Percentiles rank a stretch among this genome's conserved stretches.
Evolutionary conservation across 1,140 invertebrate species (phyloP).

Genomic region (Euwallacea fornicatus): DNA sequence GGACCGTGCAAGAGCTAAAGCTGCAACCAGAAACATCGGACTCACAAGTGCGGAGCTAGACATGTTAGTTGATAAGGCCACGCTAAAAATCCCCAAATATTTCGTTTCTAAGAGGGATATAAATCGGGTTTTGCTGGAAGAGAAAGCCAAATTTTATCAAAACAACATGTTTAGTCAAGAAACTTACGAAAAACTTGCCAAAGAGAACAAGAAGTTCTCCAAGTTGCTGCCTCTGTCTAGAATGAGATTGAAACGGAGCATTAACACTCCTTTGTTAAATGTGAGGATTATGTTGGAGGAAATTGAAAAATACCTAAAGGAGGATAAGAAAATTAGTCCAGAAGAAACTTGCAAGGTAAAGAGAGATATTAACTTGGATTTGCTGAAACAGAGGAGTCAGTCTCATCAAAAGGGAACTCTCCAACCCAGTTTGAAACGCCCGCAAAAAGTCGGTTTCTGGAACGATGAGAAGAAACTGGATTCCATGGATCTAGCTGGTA

Average conservation of each 20-base stretch:
- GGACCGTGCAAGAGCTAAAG: slow-evolving; percentile 43
- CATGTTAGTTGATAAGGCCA: slow-evolving; percentile 43
- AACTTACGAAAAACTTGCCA: slow-evolving; percentile 3
- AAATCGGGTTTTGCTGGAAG: slow-evolving; percentile 41
- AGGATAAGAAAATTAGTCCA: background rate
- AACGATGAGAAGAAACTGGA: background rate
- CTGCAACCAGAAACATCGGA: slow-evolving; percentile 44
- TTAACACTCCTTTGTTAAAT: slow-evolving; percentile 30
- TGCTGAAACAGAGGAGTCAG: slow-evolving; percentile 25
- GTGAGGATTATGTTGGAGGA: slow-evolving; percentile 17
- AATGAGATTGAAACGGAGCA: slow-evolving; percentile 16
- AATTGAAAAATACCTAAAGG: slow-evolving; percentile 23
- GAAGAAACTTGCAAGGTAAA: slow-evolving; percentile 7
- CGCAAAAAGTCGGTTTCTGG: background rate
- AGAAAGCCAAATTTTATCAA: slow-evolving; percentile 22
- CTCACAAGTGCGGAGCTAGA: slow-evolving; percentile 46
- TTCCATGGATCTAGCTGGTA: background rate
- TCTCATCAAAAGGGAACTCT: background rate
- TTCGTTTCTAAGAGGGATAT: slow-evolving; percentile 38
- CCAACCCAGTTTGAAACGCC: background rate
- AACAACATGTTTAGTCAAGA: slow-evolving; percentile 30
- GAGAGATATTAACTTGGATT: slow-evolving; percentile 43
- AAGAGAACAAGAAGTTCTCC: slow-evolving; percentile 11
- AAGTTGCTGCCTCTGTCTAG: background rate
- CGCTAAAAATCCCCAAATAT: slow-evolving; percentile 37